Evolutionary conservation across 2,797 vertebrate genomes (phyloP).

Genomic region (Hapalemur alaotrensis): DNA sequence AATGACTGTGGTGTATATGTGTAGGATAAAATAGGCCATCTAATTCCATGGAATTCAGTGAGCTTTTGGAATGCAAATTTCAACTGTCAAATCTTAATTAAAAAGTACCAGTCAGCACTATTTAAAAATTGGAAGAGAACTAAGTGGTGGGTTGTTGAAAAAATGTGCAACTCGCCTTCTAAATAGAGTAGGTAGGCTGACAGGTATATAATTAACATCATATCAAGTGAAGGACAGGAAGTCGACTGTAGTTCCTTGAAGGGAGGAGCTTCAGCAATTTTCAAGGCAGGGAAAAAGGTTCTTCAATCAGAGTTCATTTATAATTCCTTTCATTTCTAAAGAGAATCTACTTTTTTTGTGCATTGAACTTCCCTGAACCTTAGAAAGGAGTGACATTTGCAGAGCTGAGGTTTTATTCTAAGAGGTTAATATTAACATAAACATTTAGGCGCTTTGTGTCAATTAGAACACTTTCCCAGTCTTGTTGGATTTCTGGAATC

Average conservation of each 20-base stretch:
- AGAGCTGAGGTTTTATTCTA: neutral
- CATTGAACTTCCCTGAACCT: conserved; percentile 62
- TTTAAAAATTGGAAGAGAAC: conserved; percentile 85
- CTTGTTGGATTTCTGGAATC: neutral
- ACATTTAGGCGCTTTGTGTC: neutral
- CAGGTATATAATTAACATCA: conserved; percentile 86
- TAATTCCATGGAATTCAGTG: conserved; percentile 75
- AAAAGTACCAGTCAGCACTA: conserved; percentile 86
- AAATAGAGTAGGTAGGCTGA: conserved; percentile 84
- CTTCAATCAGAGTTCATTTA: conserved; percentile 76
- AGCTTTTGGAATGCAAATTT: conserved; percentile 88
- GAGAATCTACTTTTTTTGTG: conserved; percentile 59
- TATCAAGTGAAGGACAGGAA: conserved; percentile 81
- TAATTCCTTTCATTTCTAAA: conserved; percentile 73
- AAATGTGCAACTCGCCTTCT: conserved; percentile 80
- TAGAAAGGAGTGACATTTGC: conserved; percentile 58
- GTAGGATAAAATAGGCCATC: conserved; percentile 68
- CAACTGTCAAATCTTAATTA: conserved; percentile 86
- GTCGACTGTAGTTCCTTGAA: conserved; percentile 57
- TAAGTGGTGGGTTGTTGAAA: conserved; percentile 85
- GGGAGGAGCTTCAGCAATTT: conserved; percentile 75
- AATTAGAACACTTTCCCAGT: neutral
- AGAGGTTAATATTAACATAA: conserved; percentile 47
- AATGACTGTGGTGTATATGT: neutral
- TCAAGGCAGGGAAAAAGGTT: conserved; percentile 51